Conservation (phyloP, 2,888 invertebrate species). For the Drosophila putrida region DNA sequence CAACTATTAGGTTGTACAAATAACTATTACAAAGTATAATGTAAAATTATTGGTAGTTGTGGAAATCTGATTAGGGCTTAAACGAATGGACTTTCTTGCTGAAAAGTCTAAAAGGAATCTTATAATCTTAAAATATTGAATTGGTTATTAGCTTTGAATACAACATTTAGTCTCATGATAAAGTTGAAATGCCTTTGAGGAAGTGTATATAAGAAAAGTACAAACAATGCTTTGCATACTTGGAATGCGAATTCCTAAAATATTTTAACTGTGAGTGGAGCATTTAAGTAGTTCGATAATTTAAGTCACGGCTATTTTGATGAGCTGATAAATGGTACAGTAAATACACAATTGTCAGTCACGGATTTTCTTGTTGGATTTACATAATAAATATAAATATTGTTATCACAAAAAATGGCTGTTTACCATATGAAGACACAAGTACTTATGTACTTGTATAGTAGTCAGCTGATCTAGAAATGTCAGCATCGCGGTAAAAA, state of each 20-base stretch:
- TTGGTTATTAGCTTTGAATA: background rate
- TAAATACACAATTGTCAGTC: constrained; percentile 46
- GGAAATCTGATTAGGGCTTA: too few relatives aligned
- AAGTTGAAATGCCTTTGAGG: background rate
- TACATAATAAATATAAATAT: constrained; percentile 28
- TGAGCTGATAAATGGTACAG: constrained; percentile 42
- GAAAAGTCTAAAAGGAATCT: too few relatives aligned
- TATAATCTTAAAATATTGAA: background rate
- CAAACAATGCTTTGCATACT: constrained; percentile 9
- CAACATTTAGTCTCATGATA: too few relatives aligned
- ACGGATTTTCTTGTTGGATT: constrained; percentile 28
- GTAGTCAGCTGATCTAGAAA: constrained; percentile 36
- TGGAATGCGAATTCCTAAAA: constrained; percentile 45
- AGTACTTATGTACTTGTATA: background rate
- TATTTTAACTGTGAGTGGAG: constrained; percentile 39
- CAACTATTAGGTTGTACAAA: too few relatives aligned
- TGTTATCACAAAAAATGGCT: constrained; percentile 25
- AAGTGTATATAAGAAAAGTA: constrained; percentile 14
- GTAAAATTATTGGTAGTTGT: too few relatives aligned
- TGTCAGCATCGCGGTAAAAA: constrained; percentile 6
- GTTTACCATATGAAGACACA: constrained; percentile 16
- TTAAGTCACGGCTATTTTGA: constrained; percentile 47
- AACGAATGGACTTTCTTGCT: too few relatives aligned
- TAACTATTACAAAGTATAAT: too few relatives aligned
- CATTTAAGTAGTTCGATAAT: constrained; percentile 28